Conservation (phyloP, 37 sponge, comb jelly and placozoan species). For the Bolinopsis microptera region DNA sequence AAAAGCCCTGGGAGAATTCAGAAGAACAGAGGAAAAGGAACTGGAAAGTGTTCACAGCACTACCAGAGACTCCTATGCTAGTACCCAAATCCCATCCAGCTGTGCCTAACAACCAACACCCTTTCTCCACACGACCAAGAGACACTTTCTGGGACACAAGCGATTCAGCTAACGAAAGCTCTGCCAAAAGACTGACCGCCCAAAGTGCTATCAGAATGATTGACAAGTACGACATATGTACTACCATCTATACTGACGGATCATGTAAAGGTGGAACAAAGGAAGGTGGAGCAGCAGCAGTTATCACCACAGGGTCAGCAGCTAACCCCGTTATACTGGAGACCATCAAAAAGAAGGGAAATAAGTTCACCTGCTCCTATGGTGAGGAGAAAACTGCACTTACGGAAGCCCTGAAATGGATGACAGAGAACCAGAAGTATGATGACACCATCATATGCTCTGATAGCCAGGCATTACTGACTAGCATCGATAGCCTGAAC, state of each 20-base stretch:
- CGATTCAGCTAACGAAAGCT: not conserved
- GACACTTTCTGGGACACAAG: not conserved
- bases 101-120: not conserved
- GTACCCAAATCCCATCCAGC: too few species aligned
- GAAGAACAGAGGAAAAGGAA: too few species aligned
- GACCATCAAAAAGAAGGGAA: not conserved
- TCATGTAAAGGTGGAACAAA: not conserved
- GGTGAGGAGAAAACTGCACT: not conserved
- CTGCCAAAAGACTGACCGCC: not conserved
- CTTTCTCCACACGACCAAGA: not conserved
- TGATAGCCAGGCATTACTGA: not conserved
- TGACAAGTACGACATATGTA: not conserved
- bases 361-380: not conserved
- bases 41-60: too few species aligned
- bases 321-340: not conserved
- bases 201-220: not conserved
- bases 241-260: not conserved
- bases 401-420: not conserved
- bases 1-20: too few species aligned
- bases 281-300: not conserved
- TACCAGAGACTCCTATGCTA: too few species aligned
- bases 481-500: not conserved
- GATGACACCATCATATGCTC: not conserved
- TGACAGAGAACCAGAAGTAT: not conserved
- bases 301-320: not conserved